A percentile compares a stretch with the other conserved stretches of the same genome.
Evolutionary conservation across 1,140 invertebrate genomes (phyloP).

Genomic region (Phortica variegata): DNA sequence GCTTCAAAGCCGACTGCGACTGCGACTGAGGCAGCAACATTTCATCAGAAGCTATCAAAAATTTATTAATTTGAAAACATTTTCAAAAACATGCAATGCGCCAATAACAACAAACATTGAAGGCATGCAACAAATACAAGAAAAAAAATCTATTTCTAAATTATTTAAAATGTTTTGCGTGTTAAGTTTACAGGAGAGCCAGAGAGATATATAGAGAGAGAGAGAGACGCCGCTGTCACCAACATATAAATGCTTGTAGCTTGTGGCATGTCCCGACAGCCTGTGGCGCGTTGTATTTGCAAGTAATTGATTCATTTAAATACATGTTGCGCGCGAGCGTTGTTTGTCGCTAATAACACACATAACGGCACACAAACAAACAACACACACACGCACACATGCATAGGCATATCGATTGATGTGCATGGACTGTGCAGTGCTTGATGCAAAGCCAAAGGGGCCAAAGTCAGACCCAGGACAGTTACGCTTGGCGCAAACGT

Average conservation of each 20-base stretch:
- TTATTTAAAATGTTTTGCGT: too few relatives aligned
- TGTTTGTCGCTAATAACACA: slow-evolving; percentile 31
- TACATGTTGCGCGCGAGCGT: slow-evolving; percentile 47
- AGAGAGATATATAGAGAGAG: too few relatives aligned
- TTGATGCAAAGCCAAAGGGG: neutral
- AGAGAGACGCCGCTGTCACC: too few relatives aligned
- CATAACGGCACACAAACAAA: neutral
- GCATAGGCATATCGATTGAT: slow-evolving; percentile 53
- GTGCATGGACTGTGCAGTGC: slow-evolving; percentile 7
- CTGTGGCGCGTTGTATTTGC: slow-evolving; percentile 32
- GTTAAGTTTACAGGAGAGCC: too few relatives aligned
- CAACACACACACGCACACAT: slow-evolving; percentile 22
- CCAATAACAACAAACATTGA: too few relatives aligned
- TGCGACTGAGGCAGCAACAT: neutral
- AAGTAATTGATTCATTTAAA: slow-evolving; percentile 54
- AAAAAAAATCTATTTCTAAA: too few relatives aligned
- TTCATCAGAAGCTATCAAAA: slow-evolving; percentile 14
- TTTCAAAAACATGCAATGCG: too few relatives aligned
- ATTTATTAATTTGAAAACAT: slow-evolving; percentile 39
- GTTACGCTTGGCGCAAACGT: too few relatives aligned
- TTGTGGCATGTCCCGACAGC: too few relatives aligned
- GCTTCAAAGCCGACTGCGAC: slow-evolving; percentile 15
- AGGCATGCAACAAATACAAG: too few relatives aligned
- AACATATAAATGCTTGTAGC: too few relatives aligned
- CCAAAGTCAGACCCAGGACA: too few relatives aligned